Percentiles rank a stretch among this genome's conserved stretches.
phyloP scores from a whole-genome alignment of 2,113 vertebrate species.

The Brachionichthys hirsutus region DNA sequence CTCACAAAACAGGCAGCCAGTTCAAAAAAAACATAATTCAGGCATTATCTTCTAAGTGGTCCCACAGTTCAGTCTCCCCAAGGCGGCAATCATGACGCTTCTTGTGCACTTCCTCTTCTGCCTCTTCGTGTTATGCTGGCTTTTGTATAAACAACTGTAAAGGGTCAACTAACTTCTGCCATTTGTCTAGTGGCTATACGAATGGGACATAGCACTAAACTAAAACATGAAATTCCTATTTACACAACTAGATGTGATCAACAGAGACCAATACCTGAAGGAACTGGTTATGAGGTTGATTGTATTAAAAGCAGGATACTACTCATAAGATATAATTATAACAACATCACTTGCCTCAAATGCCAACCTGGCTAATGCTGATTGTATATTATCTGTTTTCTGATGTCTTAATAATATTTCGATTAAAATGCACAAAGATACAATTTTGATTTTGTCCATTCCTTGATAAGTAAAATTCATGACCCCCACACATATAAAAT shows the following conservation, averaged over 20 bases:
- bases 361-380: too few species aligned
- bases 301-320: neutral
- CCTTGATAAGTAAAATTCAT: constrained; percentile 16
- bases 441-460: neutral
- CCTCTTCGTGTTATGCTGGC: constrained; percentile 67
- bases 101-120: constrained; percentile 72
- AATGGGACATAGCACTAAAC: neutral
- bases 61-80: constrained; percentile 72
- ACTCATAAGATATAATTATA: neutral
- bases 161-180: constrained; percentile 28
- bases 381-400: neutral
- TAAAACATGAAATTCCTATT: constrained; percentile 3
- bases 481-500: constrained; percentile 27
- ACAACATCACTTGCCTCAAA: too few species aligned
- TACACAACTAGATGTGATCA: constrained; percentile 5
- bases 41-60: constrained; percentile 80
- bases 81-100: constrained; percentile 74
- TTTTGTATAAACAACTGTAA: constrained; percentile 69
- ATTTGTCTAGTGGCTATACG: constrained; percentile 14
- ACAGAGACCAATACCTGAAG: neutral
- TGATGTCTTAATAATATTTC: neutral
- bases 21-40: constrained; percentile 79
- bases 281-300: neutral
- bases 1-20: constrained; percentile 62
- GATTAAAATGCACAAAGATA: neutral